Evolutionary conservation across 2,888 invertebrate species (phyloP), one percentile per base, ranked within the genome.

Genomic region (Podabrus alpinus): DNA sequence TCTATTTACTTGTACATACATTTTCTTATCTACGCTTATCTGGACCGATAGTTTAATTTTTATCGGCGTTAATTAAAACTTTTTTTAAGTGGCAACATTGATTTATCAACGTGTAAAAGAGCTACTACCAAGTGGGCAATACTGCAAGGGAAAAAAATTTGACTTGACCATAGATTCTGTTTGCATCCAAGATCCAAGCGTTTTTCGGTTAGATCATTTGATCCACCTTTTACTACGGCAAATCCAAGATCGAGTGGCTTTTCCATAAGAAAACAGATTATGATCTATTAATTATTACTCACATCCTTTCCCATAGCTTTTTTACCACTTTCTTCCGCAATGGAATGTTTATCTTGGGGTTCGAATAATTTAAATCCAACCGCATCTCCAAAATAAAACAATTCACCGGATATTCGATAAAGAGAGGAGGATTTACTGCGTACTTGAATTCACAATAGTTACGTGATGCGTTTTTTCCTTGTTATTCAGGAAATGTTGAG

Each of bases 401-500:
- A 45, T 45, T n/a, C 1, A 45, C 45, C 45, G 45, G 45, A 45
- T 45, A 13, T 29, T 4, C 11, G 29, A 29, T 29, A 29, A 29
- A n/a, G 13, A 45, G n/a, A 45, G 45, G 1, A 45, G 45, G 1
- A 45, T 45, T n/a, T n/a, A 45, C 45, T 45, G 45, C 45, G 45
- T 45, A 45, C 45, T 45, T 7, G 45, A 45, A 45, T 45, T 45
- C 45, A 45, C n/a, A 45, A 45, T 45, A n/a, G 45, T 45, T 45
- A 45, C n/a, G 45, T n/a, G 45, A 45, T 45, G n/a, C 45, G 45
- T n/a, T 68, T 76, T 69, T 60, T 66, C 10, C 15, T 61, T 25
- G 15, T 15, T 62, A 15, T 45, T 60, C 67, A 69, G 71, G 72
- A 72, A 72, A 71, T 68, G 68, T 74, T 69, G 73, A 76, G 78